phyloP scores from a whole-genome alignment of 1,140 invertebrate genomes.

The Phthorimaea operculella region DNA sequence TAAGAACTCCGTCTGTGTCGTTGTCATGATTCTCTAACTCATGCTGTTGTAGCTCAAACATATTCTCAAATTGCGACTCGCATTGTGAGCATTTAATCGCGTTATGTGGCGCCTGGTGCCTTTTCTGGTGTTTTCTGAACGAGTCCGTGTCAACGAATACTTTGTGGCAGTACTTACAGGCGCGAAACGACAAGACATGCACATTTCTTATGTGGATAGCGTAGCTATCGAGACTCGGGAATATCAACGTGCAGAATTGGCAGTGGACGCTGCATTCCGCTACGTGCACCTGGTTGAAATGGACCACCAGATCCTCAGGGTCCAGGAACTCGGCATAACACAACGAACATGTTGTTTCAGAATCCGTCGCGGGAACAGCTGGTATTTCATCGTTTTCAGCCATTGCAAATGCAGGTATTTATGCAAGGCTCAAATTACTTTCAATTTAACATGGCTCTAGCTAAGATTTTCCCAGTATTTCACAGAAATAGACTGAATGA shows the following conservation, averaged over 20 bases:
- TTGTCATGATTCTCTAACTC: slow-evolving; percentile 27
- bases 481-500: too few relatives aligned
- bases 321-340: slow-evolving; percentile 53
- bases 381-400: slow-evolving; percentile 1
- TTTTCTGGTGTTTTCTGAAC: slow-evolving; percentile 29
- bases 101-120: slow-evolving; percentile 21
- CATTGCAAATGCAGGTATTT: not conserved
- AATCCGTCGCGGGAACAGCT: slow-evolving; percentile 13
- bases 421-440: too few relatives aligned
- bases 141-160: slow-evolving; percentile 20
- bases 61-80: slow-evolving; percentile 17
- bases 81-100: slow-evolving; percentile 36
- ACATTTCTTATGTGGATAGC: slow-evolving; percentile 30
- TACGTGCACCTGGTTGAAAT: slow-evolving; percentile 36
- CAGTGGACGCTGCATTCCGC: slow-evolving; percentile 16
- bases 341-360: slow-evolving; percentile 35
- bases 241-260: slow-evolving; percentile 25
- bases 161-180: slow-evolving; percentile 35
- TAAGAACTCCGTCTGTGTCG: slow-evolving; percentile 26
- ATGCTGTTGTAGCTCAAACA: slow-evolving; percentile 29
- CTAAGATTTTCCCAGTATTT: not conserved
- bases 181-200: slow-evolving; percentile 26
- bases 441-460: not conserved
- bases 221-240: slow-evolving; percentile 23
- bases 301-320: slow-evolving; percentile 35